Evolutionary conservation across 2,113 vertebrate genomes (phyloP).

Genomic region (Silurus meridionalis): DNA sequence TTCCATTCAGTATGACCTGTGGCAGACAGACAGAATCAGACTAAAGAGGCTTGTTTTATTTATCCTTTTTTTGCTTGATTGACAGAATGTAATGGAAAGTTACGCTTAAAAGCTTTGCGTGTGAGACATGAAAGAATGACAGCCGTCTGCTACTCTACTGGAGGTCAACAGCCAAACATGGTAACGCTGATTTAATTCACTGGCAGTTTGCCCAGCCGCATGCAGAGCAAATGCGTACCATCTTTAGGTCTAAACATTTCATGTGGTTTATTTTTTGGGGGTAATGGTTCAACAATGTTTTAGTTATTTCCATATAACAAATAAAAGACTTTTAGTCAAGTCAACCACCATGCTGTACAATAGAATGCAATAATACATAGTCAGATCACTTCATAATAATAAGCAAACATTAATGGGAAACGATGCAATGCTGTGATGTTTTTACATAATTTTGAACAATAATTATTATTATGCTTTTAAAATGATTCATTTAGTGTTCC

Average conservation of each 20-base stretch:
- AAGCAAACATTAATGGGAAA: no score
- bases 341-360: background rate
- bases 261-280: background rate
- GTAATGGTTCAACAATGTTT: background rate
- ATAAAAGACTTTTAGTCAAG: background rate
- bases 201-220: conserved; percentile 43
- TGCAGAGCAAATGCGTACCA: conserved; percentile 31
- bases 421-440: background rate
- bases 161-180: conserved; percentile 44
- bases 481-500: background rate
- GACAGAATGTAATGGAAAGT: conserved; percentile 60
- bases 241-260: conserved; percentile 13
- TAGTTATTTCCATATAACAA: background rate
- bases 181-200: conserved; percentile 52
- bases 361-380: background rate
- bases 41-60: conserved; percentile 67
- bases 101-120: conserved; percentile 54
- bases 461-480: background rate
- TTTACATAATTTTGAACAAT: background rate
- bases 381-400: no score
- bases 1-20: conserved; percentile 72
- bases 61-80: conserved; percentile 53
- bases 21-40: conserved; percentile 71
- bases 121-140: conserved; percentile 47
- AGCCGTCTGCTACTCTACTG: conserved; percentile 37